A percentile compares a stretch with the other conserved stretches of the same genome.
Evolutionary conservation across 2,797 vertebrate species (phyloP).

Genomic region (Corythornis leucogaster): DNA sequence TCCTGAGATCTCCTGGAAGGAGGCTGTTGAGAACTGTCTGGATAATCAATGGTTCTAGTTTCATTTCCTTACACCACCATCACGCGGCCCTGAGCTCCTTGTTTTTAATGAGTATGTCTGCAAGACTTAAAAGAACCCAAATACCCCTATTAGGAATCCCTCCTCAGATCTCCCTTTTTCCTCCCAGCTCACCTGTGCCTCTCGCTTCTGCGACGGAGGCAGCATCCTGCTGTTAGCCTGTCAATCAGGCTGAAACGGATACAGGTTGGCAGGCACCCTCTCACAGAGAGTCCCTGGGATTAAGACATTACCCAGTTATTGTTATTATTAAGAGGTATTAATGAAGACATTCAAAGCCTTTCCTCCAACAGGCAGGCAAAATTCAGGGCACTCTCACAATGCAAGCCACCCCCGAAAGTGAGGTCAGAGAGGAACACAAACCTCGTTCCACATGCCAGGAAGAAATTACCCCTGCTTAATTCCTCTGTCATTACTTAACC

Average conservation of each 20-base stretch:
- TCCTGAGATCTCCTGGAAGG: conserved; percentile 45
- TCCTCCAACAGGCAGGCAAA: neutral
- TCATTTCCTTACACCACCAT: conserved; percentile 41
- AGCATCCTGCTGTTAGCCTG: conserved; percentile 62
- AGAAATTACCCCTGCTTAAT: conserved; percentile 13
- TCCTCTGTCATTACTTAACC: neutral
- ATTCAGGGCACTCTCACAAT: neutral
- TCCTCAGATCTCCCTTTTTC: conserved; percentile 53
- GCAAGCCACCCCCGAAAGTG: neutral
- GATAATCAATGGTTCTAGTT: conserved; percentile 57
- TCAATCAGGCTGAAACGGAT: conserved; percentile 42
- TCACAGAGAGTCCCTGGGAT: conserved; percentile 27
- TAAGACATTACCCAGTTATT: conserved; percentile 47
- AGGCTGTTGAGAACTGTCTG: conserved; percentile 54
- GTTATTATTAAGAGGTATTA: conserved; percentile 28
- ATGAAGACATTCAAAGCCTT: neutral
- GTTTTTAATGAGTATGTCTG: conserved; percentile 56
- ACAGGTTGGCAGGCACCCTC: conserved; percentile 31
- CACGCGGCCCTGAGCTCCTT: conserved; percentile 32
- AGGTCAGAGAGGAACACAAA: neutral
- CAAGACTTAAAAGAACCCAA: conserved; percentile 54
- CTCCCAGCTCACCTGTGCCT: conserved; percentile 62
- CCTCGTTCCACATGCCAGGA: neutral
- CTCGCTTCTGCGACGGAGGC: neutral
- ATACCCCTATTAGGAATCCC: conserved; percentile 41